Conservation (phyloP, 2,113 vertebrate species). For the Caranx ignobilis region DNA sequence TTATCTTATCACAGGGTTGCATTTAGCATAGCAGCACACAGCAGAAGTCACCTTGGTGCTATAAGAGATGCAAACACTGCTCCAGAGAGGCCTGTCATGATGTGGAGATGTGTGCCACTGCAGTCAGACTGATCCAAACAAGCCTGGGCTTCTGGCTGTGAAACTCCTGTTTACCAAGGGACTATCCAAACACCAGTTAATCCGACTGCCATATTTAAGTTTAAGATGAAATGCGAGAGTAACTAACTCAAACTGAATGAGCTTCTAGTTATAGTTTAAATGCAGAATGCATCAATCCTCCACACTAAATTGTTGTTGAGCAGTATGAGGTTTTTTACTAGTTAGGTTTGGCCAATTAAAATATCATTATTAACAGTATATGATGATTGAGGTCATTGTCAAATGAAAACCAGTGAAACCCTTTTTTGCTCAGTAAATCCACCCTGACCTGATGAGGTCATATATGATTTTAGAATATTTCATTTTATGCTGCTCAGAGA, state of each 20-base stretch:
- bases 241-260: background rate
- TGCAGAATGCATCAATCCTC: background rate
- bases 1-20: slow-evolving; percentile 71
- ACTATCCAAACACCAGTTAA: slow-evolving; percentile 7
- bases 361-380: background rate
- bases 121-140: slow-evolving; percentile 34
- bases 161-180: slow-evolving; percentile 2
- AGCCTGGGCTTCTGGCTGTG: background rate
- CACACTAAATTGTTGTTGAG: background rate
- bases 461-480: background rate
- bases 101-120: slow-evolving; percentile 44
- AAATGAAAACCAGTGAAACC: background rate
- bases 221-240: background rate
- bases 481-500: background rate
- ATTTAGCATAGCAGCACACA: slow-evolving; percentile 60
- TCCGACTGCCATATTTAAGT: background rate
- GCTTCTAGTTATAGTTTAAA: background rate
- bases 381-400: background rate
- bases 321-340: background rate
- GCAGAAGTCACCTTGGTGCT: slow-evolving; percentile 75
- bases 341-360: background rate
- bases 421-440: too few relatives aligned
- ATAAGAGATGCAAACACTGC: slow-evolving; percentile 62
- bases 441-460: too few relatives aligned
- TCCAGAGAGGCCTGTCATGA: slow-evolving; percentile 51